phyloP scores from a whole-genome alignment of 2,888 invertebrate genomes.

The Odontomyia ornata region DNA sequence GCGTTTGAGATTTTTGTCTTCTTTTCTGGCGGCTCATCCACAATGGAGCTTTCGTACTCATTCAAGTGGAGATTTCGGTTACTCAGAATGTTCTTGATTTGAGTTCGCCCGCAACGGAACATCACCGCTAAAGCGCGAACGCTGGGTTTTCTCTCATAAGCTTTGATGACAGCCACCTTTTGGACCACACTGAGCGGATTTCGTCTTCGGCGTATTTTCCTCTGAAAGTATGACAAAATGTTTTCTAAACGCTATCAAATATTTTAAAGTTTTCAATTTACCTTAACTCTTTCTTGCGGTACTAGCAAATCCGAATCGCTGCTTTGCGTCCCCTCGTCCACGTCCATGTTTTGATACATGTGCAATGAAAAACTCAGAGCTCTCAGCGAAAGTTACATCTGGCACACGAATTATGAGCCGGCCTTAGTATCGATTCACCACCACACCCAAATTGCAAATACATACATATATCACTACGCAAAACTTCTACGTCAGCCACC shows the following conservation, averaged over 20 bases:
- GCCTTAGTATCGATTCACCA: neutral
- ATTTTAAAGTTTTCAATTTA: too few relatives aligned
- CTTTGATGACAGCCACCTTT: neutral
- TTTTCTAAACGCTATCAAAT: too few relatives aligned
- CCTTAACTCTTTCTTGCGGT: too few relatives aligned
- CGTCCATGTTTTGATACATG: neutral
- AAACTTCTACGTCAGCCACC: too few relatives aligned
- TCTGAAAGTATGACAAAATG: neutral
- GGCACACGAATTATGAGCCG: neutral
- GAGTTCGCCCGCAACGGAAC: conserved; percentile 9
- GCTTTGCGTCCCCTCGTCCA: neutral
- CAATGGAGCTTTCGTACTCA: neutral
- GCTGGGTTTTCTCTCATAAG: neutral
- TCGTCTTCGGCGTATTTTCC: neutral
- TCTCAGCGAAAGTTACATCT: neutral
- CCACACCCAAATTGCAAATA: neutral
- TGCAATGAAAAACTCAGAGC: neutral
- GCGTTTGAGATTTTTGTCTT: neutral
- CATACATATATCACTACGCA: too few relatives aligned
- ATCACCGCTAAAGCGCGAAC: neutral
- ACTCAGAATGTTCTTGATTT: conserved; percentile 22
- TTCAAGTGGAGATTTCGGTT: neutral
- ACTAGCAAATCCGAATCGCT: too few relatives aligned
- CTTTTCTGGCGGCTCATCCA: neutral
- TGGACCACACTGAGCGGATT: neutral